phyloP scores from a whole-genome alignment of 2,113 vertebrate genomes.

The Callipepla squamata region DNA sequence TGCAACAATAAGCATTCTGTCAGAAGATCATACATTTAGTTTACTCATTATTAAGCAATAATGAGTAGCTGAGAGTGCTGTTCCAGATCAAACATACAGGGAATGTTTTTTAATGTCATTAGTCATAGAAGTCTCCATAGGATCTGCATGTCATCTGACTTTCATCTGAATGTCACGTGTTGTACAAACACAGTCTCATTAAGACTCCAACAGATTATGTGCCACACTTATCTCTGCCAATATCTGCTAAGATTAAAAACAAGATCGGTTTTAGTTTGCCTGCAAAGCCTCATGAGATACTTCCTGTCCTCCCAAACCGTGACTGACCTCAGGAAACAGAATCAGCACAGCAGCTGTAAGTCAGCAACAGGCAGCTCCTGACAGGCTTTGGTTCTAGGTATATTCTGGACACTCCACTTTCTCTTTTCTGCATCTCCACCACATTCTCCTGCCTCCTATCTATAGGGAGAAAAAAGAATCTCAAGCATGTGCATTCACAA shows the following conservation, averaged over 20 bases:
- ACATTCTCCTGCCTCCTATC: accelerated
- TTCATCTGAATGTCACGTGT: background rate
- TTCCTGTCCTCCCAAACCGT: background rate
- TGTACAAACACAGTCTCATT: background rate
- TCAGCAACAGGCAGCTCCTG: background rate
- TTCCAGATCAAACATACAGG: background rate
- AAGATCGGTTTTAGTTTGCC: background rate
- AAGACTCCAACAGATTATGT: background rate
- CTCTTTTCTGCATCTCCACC: background rate
- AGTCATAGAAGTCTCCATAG: background rate
- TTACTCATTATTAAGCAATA: background rate
- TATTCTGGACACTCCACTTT: background rate
- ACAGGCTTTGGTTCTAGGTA: background rate
- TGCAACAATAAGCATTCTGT: background rate
- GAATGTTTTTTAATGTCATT: background rate
- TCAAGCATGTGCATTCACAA: background rate
- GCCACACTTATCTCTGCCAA: background rate
- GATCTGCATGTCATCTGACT: background rate
- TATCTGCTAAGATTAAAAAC: background rate
- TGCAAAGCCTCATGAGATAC: background rate
- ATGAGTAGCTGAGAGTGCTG: background rate
- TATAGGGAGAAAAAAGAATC: background rate
- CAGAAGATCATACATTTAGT: background rate
- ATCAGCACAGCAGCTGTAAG: background rate
- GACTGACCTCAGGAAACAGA: background rate